Base-by-base conservation (phyloP, 64 coral and sea anemone species). In the Pachyseris speciosa region DNA sequence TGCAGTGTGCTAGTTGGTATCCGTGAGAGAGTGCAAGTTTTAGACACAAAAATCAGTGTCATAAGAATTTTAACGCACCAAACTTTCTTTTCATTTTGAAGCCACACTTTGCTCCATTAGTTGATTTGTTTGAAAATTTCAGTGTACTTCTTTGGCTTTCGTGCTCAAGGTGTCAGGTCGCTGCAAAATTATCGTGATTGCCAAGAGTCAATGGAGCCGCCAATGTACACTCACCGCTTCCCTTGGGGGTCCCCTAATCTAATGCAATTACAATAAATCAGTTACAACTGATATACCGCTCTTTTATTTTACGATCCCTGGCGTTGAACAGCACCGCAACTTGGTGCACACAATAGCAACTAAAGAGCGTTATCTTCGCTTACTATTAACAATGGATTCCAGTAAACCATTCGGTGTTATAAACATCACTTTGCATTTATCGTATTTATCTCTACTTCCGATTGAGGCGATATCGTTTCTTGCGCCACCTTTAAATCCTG, bases 151-250 rank as follows among this genome's bases (percentile, higher is more conserved):
- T 51, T 76, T 32, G 4, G 42, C 73, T 76, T 76, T 76, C 73
- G 73, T 76, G 70, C 70, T 74, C 70, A 43, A 45, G 37, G 70
- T 74, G 73, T 76, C 27, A 76, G 17, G 24, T 52, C 73, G 17
- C 26, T 31, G 40, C 24, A 45, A n/a, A 50, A 76, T 76, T 50
- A 76, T 51, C 27, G 73, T 76, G 73, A 52, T 76, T 76, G 40
- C 28, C 13, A 30, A 16, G 40, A 76, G 24, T 17, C 73, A 26
- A 27, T 76, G 2, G 43, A 76, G 27, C 24, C 25, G 73, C 73
- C n/a, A 74, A 69, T 11, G 40, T 26, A n/a, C 38, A 25, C n/a
- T n/a, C n/a, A 44, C 2, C 37, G 36, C 26, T 27, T 75, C 72
- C 72, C 72, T 26, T 75, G 72, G 73, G 73, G 73, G 42, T 3